phyloP scores from a whole-genome alignment of 2,888 invertebrate species.

The Apodemia mormo region DNA sequence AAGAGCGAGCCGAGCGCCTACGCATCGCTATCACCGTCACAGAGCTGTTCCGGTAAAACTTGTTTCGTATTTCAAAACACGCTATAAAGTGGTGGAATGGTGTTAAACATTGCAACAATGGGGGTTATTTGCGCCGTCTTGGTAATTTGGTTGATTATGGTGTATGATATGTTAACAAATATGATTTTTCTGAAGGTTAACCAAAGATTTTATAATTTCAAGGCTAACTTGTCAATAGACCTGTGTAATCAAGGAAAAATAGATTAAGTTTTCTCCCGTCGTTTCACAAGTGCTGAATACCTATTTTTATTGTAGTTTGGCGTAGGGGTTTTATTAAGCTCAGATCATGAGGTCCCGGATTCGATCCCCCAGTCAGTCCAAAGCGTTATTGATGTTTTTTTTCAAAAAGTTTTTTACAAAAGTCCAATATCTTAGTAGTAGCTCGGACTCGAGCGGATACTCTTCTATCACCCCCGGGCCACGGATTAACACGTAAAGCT shows the following conservation, averaged over 20 bases:
- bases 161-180: constrained; percentile 14
- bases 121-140: constrained; percentile 22
- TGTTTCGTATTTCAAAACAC: constrained; percentile 46
- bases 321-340: no score
- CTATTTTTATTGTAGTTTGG: neutral
- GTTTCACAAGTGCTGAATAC: neutral
- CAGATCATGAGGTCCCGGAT: no score
- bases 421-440: no score
- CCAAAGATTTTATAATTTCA: neutral
- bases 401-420: no score
- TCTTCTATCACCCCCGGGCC: no score
- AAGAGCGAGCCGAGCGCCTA: constrained; percentile 43
- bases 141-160: constrained; percentile 19
- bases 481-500: no score
- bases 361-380: no score
- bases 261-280: neutral
- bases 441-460: no score
- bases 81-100: constrained; percentile 33
- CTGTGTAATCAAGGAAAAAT: neutral
- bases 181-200: constrained; percentile 17
- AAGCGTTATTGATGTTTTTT: no score
- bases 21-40: constrained; percentile 41
- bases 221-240: constrained; percentile 5
- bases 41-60: constrained; percentile 47
- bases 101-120: constrained; percentile 30